Conservation (phyloP, 23 tunicate genomes). For the Styela plicata region DNA sequence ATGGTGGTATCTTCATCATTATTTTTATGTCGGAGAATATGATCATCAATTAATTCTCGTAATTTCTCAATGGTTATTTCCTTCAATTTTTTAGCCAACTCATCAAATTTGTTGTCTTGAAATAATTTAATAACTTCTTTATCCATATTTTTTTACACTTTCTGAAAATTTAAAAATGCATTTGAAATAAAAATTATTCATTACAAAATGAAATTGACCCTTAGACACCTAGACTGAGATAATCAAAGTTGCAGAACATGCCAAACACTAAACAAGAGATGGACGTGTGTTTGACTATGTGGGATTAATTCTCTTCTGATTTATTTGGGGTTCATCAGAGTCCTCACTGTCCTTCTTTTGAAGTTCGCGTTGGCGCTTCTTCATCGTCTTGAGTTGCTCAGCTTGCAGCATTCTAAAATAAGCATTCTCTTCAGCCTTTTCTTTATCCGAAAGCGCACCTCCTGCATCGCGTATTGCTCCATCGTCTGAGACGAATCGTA, state of each 20-base stretch:
- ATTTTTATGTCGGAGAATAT: constrained; percentile 4
- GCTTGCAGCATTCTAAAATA: constrained; percentile 66
- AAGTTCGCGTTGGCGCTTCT: constrained; percentile 69
- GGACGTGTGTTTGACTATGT: too few species aligned
- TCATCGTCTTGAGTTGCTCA: constrained; percentile 77
- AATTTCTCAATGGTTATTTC: background rate
- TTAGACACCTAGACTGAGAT: too few species aligned
- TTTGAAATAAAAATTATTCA: too few species aligned
- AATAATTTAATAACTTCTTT: background rate
- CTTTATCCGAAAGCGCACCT: constrained; percentile 80
- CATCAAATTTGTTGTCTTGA: background rate
- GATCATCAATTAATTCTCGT: constrained; percentile 3
- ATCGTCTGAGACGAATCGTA: too few species aligned
- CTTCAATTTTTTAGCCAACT: background rate
- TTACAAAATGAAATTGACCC: too few species aligned
- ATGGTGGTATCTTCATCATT: background rate
- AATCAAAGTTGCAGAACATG: too few species aligned
- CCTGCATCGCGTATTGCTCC: constrained; percentile 79
- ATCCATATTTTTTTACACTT: background rate
- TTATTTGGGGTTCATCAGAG: too few species aligned
- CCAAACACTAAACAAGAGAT: too few species aligned
- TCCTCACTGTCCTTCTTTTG: too few species aligned
- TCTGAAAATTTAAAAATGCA: too few species aligned
- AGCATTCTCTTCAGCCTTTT: constrained; percentile 80
- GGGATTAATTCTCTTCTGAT: too few species aligned